Percentiles rank a stretch among this genome's conserved stretches.
Conservation (phyloP, 2,113 vertebrate species). For the Saccopteryx leptura region DNA sequence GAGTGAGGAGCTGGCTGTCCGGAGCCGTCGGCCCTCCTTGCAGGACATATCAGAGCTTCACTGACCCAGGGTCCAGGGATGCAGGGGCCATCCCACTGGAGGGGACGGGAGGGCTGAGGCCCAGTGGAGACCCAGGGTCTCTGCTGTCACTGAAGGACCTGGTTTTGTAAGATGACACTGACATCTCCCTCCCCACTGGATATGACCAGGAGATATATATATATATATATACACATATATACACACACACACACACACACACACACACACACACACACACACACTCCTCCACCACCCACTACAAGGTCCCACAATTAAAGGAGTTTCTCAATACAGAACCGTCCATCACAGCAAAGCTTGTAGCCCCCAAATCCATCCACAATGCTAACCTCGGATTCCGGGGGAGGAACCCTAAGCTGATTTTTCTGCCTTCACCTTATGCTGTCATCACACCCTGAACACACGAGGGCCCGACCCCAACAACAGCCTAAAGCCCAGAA, state of each 20-base stretch:
- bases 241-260: no score
- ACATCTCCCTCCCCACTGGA: background rate
- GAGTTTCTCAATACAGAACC: background rate
- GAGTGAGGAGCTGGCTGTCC: no score
- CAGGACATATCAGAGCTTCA: background rate
- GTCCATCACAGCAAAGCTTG: background rate
- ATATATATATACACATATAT: no score
- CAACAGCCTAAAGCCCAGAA: background rate
- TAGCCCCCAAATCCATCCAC: background rate
- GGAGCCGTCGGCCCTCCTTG: background rate
- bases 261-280: background rate
- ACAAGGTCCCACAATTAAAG: background rate
- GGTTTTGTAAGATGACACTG: background rate
- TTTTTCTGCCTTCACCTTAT: background rate
- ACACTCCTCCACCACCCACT: background rate
- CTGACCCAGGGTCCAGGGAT: background rate
- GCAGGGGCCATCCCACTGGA: background rate
- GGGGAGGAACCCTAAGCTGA: background rate
- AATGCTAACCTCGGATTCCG: background rate
- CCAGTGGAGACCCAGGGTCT: background rate
- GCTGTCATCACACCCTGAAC: background rate
- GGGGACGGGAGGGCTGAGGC: background rate
- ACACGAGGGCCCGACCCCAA: no score
- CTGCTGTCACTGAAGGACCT: background rate
- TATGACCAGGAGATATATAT: background rate